phyloP scores from a whole-genome alignment of 2,113 vertebrate genomes.

The Pantherophis guttatus region DNA sequence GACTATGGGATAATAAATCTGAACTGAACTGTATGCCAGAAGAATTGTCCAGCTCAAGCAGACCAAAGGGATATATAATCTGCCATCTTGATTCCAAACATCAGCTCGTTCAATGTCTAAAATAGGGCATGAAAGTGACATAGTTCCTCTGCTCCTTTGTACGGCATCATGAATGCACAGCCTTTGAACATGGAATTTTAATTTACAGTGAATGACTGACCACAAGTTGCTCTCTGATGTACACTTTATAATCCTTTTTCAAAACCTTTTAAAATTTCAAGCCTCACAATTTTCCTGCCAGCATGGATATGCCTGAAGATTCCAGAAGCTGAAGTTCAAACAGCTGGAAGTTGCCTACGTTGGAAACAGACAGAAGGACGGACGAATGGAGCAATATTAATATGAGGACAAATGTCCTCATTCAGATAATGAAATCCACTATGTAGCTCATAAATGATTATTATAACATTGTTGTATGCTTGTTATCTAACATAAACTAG shows the following conservation, averaged over 20 bases:
- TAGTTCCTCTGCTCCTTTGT: no score
- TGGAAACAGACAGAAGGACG: not conserved
- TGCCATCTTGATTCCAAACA: not conserved
- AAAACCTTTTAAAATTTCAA: not conserved
- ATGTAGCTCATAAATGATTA: not conserved
- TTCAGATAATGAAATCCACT: not conserved
- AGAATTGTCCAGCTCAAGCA: not conserved
- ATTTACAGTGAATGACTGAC: not conserved
- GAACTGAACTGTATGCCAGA: not conserved
- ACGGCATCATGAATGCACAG: not conserved
- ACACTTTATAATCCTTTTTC: not conserved
- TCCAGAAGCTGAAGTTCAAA: not conserved
- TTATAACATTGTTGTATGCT: not conserved
- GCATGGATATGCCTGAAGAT: not conserved
- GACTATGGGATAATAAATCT: not conserved
- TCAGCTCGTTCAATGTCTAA: not conserved
- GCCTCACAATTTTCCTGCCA: not conserved
- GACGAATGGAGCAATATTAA: not conserved
- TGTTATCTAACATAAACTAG: not conserved
- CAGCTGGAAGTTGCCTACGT: not conserved
- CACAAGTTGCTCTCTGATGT: not conserved
- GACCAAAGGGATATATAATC: no score
- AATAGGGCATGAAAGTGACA: not conserved
- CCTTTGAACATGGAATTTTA: not conserved
- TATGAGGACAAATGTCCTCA: not conserved